A percentile compares a stretch with the other conserved stretches of the same genome.
Evolutionary conservation across 2,797 vertebrate genomes (phyloP).

Genomic region (Coilia nasus): DNA sequence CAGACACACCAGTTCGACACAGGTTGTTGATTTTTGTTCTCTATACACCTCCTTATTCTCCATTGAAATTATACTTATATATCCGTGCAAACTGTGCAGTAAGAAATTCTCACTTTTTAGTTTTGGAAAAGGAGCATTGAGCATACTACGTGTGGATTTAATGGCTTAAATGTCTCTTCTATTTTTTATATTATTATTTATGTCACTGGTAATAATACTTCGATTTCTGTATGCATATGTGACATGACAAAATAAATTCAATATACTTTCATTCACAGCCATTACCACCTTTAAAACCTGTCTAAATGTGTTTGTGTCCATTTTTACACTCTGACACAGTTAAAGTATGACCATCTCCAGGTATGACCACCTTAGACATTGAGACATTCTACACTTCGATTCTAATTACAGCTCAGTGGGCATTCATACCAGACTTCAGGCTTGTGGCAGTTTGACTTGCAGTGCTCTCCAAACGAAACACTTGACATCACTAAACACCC

Average conservation of each 20-base stretch:
- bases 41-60: too few relatives aligned
- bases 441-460: background rate
- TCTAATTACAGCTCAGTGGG: background rate
- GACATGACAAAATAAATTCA: background rate
- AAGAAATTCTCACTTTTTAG: too few relatives aligned
- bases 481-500: constrained; percentile 14
- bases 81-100: too few relatives aligned
- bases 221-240: background rate
- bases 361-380: background rate
- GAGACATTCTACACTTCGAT: background rate
- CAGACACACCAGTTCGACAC: too few relatives aligned
- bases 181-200: too few relatives aligned
- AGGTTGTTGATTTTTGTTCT: too few relatives aligned
- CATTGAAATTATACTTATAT: too few relatives aligned
- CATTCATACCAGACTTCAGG: background rate
- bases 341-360: background rate
- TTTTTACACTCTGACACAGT: background rate
- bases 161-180: too few relatives aligned
- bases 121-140: too few relatives aligned
- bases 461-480: background rate
- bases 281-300: background rate
- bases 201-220: background rate
- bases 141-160: too few relatives aligned
- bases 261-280: background rate
- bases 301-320: background rate